Evolutionary conservation across 2,797 vertebrate genomes (phyloP).

Genomic region (Cirrhinus mrigala): DNA sequence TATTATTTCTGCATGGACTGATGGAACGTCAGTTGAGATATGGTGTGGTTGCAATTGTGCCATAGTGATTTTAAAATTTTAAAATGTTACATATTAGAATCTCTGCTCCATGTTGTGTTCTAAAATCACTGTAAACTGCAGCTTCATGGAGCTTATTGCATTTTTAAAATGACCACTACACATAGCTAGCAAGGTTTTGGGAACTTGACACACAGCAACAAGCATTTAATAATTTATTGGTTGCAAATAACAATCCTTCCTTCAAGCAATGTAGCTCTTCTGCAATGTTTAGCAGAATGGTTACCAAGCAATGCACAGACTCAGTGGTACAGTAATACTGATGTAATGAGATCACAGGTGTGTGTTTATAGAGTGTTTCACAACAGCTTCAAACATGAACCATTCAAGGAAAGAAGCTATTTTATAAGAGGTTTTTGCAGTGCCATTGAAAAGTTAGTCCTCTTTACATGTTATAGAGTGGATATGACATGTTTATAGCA

Average conservation of each 20-base stretch:
- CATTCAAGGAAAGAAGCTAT: background rate
- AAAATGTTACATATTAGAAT: background rate
- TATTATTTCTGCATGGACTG: background rate
- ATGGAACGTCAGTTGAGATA: background rate
- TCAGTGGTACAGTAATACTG: background rate
- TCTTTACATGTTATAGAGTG: background rate
- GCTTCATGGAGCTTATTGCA: background rate
- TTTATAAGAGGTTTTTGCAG: background rate
- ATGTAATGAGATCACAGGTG: background rate
- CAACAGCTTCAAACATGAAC: too few species aligned
- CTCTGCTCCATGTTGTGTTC: background rate
- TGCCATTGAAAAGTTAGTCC: background rate
- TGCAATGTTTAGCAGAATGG: conserved; percentile 1
- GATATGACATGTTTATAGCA: background rate
- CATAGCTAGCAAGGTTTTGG: background rate
- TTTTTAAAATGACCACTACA: background rate
- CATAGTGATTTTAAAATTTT: background rate
- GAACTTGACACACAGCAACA: background rate
- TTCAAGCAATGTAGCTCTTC: background rate
- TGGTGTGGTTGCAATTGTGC: background rate
- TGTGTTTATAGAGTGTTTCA: background rate
- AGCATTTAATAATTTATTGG: background rate
- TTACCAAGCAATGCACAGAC: conserved; percentile 5
- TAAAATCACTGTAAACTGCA: background rate
- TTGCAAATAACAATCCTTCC: background rate